Evolutionary conservation across 1,140 invertebrate genomes (phyloP).

Genomic region (Tetramorium alpestre): DNA sequence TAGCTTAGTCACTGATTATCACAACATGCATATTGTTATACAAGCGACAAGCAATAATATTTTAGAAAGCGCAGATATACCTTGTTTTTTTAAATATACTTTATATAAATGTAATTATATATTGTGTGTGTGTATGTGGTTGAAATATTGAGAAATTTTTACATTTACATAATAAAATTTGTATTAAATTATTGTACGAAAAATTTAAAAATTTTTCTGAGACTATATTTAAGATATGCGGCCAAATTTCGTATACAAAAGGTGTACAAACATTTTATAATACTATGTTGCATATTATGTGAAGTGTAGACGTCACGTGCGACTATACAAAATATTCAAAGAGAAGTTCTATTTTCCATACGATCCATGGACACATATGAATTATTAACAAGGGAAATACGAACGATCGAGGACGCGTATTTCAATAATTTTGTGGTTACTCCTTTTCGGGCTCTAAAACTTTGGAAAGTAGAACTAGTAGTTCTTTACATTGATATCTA

Average conservation of each 20-base stretch:
- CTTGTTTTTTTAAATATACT: background rate
- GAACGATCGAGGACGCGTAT: background rate
- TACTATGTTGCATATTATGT: background rate
- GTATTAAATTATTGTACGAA: background rate
- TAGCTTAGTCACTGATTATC: background rate
- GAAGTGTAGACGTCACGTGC: background rate
- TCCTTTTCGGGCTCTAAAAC: background rate
- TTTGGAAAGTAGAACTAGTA: background rate
- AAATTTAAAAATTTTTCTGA: background rate
- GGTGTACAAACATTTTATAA: background rate
- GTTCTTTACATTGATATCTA: conserved; percentile 9
- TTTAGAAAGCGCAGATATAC: background rate
- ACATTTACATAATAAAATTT: background rate
- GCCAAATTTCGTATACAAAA: background rate
- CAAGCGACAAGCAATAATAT: background rate
- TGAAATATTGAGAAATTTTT: background rate
- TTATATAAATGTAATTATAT: background rate
- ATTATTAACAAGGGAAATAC: conserved; percentile 18
- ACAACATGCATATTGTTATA: background rate
- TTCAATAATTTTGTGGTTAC: conserved; percentile 5
- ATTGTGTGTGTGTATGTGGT: background rate
- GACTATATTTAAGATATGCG: background rate
- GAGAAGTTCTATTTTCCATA: background rate
- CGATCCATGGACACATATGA: background rate
- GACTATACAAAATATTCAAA: background rate